Evolutionary conservation across 2,888 invertebrate genomes (phyloP), one percentile per base, ranked within the genome.

Genomic region (Anticlea derivata): DNA sequence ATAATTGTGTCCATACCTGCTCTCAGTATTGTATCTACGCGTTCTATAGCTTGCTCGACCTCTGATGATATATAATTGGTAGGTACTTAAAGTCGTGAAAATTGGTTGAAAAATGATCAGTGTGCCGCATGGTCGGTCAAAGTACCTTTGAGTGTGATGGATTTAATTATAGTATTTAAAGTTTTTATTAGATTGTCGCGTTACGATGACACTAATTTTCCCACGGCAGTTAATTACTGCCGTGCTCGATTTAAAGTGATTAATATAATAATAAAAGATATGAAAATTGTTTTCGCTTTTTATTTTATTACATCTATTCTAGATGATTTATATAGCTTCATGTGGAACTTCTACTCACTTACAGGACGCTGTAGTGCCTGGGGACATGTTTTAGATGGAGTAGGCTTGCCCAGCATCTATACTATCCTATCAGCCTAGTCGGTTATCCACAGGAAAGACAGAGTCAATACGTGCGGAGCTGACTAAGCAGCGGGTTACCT

Each of bases 191-290:
- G 47, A 46, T 54, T 46, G 35, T 53, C 41, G 38, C 31, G 23
- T 47, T 37, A 31, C 20, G 43, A 49, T 51, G 50, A 51, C 54
- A 49, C 7, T 38, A n/a, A n/a, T 39, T 40, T 17, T 46, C 43
- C 40, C 43, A 34, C 8, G 31, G 45, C 41, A 50, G 41, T 27
- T 55, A 17, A 23, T 37, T 24, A 6, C 50, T 50, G 43, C 34
- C 48, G 26, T 46, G 40, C 50, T 55, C 31, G 35, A 49, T 58
- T 48, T 58, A 53, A 57, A 58, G 47, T 60, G 47, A 52, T 52
- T 60, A 44, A 41, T 49, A 46, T 48, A 29, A 57, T 52, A 48
- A 52, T 57, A 55, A 52, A 50, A 45, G 41, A 38, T 30, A 57
- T 55, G 46, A 31, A 48, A 57, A 51, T 40, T 43, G 2, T n/a